Conservation (phyloP, 2,888 invertebrate genomes). For the Andrena minutula region DNA sequence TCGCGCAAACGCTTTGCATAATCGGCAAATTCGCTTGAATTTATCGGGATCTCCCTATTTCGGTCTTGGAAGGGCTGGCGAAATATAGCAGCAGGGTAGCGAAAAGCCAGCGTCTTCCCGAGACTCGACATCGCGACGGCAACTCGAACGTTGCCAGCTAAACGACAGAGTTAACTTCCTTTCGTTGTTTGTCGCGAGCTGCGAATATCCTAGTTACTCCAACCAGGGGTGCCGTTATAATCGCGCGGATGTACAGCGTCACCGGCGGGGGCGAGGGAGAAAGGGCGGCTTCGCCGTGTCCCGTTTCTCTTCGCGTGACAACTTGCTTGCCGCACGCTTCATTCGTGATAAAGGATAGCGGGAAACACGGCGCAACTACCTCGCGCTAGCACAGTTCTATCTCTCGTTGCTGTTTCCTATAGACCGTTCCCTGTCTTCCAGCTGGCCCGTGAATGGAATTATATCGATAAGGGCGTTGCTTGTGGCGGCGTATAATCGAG, state of each 20-base stretch:
- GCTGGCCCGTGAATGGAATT: slow-evolving; percentile 39
- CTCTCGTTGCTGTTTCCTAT: slow-evolving; percentile 29
- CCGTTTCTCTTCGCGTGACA: slow-evolving; percentile 53
- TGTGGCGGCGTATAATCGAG: slow-evolving; percentile 41
- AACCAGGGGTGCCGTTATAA: slow-evolving; percentile 53
- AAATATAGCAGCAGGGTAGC: slow-evolving; percentile 4
- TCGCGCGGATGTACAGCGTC: slow-evolving; percentile 53
- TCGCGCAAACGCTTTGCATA: slow-evolving; percentile 11
- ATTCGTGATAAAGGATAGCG: slow-evolving; percentile 49
- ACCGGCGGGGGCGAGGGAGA: slow-evolving; percentile 3
- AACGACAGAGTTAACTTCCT: slow-evolving; percentile 65
- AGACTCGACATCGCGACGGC: slow-evolving; percentile 51
- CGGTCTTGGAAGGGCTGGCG: slow-evolving; percentile 11
- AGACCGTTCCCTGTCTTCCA: slow-evolving; percentile 16
- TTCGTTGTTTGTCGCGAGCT: slow-evolving; percentile 65
- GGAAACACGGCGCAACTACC: slow-evolving; percentile 37
- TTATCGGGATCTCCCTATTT: slow-evolving; percentile 5
- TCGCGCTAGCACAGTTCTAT: slow-evolving; percentile 18
- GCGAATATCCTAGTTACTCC: slow-evolving; percentile 61
- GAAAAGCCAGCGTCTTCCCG: not conserved
- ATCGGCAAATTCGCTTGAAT: slow-evolving; percentile 18
- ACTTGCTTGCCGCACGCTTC: slow-evolving; percentile 37
- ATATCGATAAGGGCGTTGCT: slow-evolving; percentile 51
- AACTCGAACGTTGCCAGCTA: slow-evolving; percentile 63
- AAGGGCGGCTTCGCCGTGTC: slow-evolving; percentile 18